Base-by-base conservation (phyloP, 2,113 vertebrate genomes). In the Sus scrofa region DNA sequence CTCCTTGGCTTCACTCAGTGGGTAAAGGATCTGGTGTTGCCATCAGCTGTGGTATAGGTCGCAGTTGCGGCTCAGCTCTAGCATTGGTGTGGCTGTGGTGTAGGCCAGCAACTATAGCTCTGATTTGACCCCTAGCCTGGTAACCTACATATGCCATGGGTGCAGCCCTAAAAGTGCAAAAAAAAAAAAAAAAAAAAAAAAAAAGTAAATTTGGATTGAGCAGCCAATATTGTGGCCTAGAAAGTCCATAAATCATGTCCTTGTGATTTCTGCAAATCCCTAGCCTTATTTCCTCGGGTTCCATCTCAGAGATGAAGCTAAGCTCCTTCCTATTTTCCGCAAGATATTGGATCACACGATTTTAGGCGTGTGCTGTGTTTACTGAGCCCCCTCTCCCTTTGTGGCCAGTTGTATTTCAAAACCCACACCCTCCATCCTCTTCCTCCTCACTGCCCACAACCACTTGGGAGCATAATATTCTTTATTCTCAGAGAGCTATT, bases 151-250 rank as follows among this genome's bases (percentile, higher is more conserved):
- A 44, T 44, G 44, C 44, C 44, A 44, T 44, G 44, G 44, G 44
- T 44, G 44, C 8, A 8, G 44, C 4, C 44, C 4, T 44, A 44
- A 44, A 44, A 44, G 8, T 44, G 8, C 44, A 44, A 44, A 44
- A 44, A 44, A 44, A 44, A 44, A 44, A 44, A 44, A 44, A 44
- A 44, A 44, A 44, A 44, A 44, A 44, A 44, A 44, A 44, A 44
- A 44, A 44, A 93, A 86, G 54, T 63, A 89, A 89, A 85, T 94
- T 93, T 91, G 27, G 10, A 78, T 73, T 50, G 24, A 89, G 52
- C 19, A 82, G 70, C 7, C 1, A 70, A 30, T 50, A 85, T 14
- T 5, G 0, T 32, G 24, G 1, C 62, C 30, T 84, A 1, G 22
- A 83, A 63, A 62, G 32, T 89, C 13, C n/a, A 92, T n/a, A 96